phyloP scores from a whole-genome alignment of 2,797 vertebrate genomes.

The Pseudotriccus pelzelni region DNA sequence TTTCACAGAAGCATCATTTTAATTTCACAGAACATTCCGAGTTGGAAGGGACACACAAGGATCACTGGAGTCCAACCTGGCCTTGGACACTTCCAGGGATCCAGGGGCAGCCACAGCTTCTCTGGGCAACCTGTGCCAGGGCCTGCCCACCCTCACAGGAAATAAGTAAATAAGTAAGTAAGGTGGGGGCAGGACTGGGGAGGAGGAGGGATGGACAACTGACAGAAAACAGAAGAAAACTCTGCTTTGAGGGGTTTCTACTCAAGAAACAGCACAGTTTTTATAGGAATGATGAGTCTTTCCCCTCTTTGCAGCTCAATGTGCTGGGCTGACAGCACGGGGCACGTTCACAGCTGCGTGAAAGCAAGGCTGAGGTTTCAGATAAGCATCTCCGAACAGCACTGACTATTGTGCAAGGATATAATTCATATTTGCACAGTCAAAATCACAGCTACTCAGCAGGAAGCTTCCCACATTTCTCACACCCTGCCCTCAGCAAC shows the following conservation, averaged over 20 bases:
- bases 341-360: accelerated
- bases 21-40: neutral
- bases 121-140: neutral
- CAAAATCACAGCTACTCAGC: neutral
- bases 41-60: neutral
- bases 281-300: neutral
- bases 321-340: neutral
- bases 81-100: neutral
- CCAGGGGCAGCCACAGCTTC: neutral
- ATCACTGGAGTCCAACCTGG: neutral
- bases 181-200: accelerated
- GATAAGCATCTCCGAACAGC: neutral
- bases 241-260: neutral
- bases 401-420: neutral
- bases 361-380: neutral
- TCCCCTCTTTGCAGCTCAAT: neutral
- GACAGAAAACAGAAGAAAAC: neutral
- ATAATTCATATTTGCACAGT: neutral
- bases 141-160: accelerated
- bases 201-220: neutral
- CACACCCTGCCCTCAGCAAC: neutral
- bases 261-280: neutral
- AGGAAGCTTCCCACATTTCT: neutral
- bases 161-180: neutral
- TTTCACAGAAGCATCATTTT: neutral